These are phyloP conservation scores for Neoitamus cyanurus DNA, from an alignment of 2,888 invertebrate genomes.

Conservation along the genomic window DNA sequence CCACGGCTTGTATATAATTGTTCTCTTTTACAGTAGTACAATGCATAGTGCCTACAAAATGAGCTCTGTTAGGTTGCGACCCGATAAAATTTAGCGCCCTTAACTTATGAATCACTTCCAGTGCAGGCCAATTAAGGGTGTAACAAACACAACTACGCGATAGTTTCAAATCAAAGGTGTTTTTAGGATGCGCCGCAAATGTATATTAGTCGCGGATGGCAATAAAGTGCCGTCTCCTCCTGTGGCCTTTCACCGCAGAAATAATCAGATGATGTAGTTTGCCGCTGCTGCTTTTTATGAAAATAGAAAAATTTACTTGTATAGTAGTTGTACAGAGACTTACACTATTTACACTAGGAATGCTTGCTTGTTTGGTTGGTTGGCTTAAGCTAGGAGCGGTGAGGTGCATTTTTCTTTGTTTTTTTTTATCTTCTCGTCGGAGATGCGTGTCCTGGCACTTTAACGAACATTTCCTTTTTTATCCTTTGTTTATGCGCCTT, in stretches of 20 bases:
- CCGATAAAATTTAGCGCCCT: background rate
- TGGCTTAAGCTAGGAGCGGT: constrained; percentile 26
- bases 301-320: constrained; percentile 34
- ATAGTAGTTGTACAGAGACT: constrained; percentile 16
- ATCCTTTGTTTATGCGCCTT: background rate
- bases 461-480: constrained; percentile 10
- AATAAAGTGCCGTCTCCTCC: background rate
- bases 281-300: constrained; percentile 14
- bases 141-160: background rate
- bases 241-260: background rate
- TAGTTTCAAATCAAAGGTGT: background rate
- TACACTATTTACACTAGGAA: constrained; percentile 29
- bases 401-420: background rate
- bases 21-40: background rate
- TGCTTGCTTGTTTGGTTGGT: background rate
- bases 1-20: background rate
- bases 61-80: background rate
- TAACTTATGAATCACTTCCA: background rate
- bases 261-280: background rate
- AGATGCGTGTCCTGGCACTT: constrained; percentile 11
- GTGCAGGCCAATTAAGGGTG: constrained; percentile 14
- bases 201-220: background rate
- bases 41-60: constrained; percentile 1
- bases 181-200: background rate
- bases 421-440: background rate